These are phyloP conservation scores for Microtus oregoni DNA, from an alignment of 2,113 vertebrate genomes.

Conservation along the genomic window DNA sequence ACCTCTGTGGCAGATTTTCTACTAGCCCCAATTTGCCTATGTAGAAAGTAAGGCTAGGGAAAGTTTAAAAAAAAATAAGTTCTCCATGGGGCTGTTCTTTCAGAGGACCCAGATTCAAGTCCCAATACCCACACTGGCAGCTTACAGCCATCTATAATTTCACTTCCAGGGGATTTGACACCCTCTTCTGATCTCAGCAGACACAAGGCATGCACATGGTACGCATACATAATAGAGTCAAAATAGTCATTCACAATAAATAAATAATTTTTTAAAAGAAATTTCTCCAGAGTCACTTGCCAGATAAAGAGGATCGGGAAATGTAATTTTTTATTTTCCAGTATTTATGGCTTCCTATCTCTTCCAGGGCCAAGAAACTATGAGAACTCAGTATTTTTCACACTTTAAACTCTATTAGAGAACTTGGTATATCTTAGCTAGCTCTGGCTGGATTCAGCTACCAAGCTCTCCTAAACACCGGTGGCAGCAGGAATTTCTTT, in stretches of 20 bases:
- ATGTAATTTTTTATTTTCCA: background rate
- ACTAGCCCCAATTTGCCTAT: background rate
- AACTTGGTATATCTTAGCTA: background rate
- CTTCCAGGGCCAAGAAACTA: slow-evolving; percentile 16
- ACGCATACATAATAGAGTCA: background rate
- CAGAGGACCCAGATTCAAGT: background rate
- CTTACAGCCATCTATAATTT: background rate
- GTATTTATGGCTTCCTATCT: background rate
- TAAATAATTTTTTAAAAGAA: background rate
- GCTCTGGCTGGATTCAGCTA: background rate
- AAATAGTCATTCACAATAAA: background rate
- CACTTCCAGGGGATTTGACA: background rate
- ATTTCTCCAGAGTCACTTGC: background rate
- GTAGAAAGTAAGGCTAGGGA: background rate
- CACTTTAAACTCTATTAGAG: slow-evolving; percentile 15
- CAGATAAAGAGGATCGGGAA: background rate
- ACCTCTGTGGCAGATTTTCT: background rate
- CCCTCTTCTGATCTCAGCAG: background rate
- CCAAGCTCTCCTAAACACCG: background rate
- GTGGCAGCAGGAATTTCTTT: background rate
- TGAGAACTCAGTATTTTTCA: slow-evolving; percentile 17
- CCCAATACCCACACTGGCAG: background rate
- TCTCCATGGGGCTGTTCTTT: background rate
- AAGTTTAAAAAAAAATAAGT: background rate
- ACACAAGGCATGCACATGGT: background rate